Conservation (phyloP, 37 sponge, comb jelly and placozoan species). For the Axinella damicornis region DNA sequence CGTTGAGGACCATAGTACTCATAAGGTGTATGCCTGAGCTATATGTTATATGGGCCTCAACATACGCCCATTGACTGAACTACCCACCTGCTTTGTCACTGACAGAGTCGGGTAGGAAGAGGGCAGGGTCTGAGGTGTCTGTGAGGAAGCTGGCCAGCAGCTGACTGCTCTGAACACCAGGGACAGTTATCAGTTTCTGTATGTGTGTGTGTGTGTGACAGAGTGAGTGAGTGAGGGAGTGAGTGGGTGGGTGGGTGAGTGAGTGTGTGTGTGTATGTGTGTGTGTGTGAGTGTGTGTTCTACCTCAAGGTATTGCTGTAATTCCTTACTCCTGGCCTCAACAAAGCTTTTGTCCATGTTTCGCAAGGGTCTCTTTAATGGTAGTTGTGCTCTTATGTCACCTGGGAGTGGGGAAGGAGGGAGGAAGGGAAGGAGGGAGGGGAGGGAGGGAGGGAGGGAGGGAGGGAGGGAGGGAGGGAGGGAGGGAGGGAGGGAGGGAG, state of each 20-base stretch:
- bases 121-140: slow-evolving; percentile 37
- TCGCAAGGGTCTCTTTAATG: slow-evolving; percentile 55
- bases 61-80: too few species aligned
- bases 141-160: slow-evolving; percentile 56
- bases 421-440: not conserved
- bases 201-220: not conserved
- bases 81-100: slow-evolving; percentile 44
- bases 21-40: too few species aligned
- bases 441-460: not conserved
- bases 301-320: slow-evolving; percentile 48
- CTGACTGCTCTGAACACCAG: slow-evolving; percentile 25
- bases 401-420: too few species aligned
- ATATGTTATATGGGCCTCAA: too few species aligned
- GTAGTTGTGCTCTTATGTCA: slow-evolving; percentile 30
- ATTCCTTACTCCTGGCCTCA: slow-evolving; percentile 47
- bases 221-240: not conserved
- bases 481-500: not conserved
- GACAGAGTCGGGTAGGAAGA: slow-evolving; percentile 60
- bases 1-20: too few species aligned
- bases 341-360: slow-evolving; percentile 68
- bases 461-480: not conserved
- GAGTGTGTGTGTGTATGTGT: not conserved
- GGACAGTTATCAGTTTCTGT: not conserved
- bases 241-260: not conserved
- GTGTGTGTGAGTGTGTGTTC: not conserved